Conservation (phyloP, 2,797 vertebrate genomes). For the Avahi laniger region DNA sequence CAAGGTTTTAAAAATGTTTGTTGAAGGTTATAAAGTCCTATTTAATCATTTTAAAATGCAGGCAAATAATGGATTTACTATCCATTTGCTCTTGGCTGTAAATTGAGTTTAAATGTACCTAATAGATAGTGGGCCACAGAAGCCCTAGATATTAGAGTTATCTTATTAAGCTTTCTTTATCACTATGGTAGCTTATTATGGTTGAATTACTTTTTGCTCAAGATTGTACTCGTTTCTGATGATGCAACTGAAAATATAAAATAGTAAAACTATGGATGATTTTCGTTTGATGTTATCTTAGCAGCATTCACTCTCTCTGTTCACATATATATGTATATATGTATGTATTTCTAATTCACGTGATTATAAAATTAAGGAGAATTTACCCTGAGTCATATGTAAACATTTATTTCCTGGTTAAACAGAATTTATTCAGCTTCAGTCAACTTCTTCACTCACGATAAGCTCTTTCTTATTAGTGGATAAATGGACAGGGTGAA, state of each 20-base stretch:
- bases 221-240: background rate
- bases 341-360: background rate
- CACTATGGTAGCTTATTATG: background rate
- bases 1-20: background rate
- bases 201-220: background rate
- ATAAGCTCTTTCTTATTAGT: background rate
- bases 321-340: background rate
- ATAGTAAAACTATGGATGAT: background rate
- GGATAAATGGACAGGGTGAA: background rate
- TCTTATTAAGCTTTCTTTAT: background rate
- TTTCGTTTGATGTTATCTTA: slow-evolving; percentile 4
- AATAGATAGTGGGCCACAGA: background rate
- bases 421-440: background rate
- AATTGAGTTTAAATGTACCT: background rate
- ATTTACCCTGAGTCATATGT: background rate
- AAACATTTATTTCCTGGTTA: background rate
- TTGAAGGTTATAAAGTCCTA: background rate
- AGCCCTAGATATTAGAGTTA: background rate
- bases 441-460: background rate
- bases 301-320: background rate
- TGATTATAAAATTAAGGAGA: background rate
- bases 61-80: background rate
- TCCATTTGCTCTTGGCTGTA: background rate
- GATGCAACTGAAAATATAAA: background rate
- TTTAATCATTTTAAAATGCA: background rate